These are phyloP conservation scores for Rhizomys pruinosus DNA, from an alignment of 2,113 vertebrate genomes.

Conservation along the genomic window DNA sequence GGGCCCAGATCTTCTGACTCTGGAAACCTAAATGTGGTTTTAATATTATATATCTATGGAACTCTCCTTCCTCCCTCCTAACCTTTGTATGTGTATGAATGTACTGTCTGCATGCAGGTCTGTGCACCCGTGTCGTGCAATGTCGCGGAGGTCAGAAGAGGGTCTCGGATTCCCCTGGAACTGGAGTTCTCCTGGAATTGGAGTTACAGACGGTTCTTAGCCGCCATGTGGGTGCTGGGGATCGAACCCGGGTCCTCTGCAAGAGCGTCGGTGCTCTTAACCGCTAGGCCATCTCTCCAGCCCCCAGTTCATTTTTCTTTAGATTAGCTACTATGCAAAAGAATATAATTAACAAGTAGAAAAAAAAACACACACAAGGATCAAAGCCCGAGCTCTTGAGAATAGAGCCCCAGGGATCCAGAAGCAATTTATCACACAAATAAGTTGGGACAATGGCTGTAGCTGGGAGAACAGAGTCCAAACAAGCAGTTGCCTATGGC, in stretches of 20 bases:
- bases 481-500: slow-evolving; percentile 23
- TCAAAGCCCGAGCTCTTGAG: slow-evolving; percentile 58
- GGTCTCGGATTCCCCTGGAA: too few relatives aligned
- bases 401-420: slow-evolving; percentile 44
- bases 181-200: too few relatives aligned
- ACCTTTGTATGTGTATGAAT: too few relatives aligned
- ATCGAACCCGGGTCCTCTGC: too few relatives aligned
- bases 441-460: slow-evolving; percentile 46
- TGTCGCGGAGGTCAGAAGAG: too few relatives aligned
- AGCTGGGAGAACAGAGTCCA: not conserved
- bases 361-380: slow-evolving; percentile 17
- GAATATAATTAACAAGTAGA: slow-evolving; percentile 61
- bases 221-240: too few relatives aligned
- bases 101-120: too few relatives aligned
- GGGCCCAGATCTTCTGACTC: not conserved
- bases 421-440: slow-evolving; percentile 41
- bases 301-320: too few relatives aligned
- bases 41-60: not conserved
- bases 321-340: slow-evolving; percentile 64
- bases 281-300: too few relatives aligned
- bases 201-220: too few relatives aligned
- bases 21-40: not conserved
- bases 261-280: too few relatives aligned
- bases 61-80: not conserved
- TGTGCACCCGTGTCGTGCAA: too few relatives aligned